These are phyloP conservation scores for Cisticola juncidis DNA, from an alignment of 2,113 vertebrate genomes.

Conservation along the genomic window DNA sequence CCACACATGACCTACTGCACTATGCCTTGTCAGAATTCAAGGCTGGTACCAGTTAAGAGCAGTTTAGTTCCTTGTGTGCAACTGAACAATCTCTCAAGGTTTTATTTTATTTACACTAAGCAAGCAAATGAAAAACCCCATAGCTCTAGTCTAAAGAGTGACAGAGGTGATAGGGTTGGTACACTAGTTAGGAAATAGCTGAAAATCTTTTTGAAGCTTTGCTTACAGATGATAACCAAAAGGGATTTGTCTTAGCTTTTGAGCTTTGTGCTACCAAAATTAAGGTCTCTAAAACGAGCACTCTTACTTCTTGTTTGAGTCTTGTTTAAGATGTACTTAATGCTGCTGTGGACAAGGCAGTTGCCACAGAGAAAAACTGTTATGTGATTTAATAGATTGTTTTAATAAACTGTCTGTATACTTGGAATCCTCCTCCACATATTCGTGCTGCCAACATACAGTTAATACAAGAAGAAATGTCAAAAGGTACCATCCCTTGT, in stretches of 20 bases:
- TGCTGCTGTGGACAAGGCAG: neutral
- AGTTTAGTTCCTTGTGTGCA: neutral
- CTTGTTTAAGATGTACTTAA: neutral
- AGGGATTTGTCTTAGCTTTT: neutral
- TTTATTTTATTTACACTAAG: neutral
- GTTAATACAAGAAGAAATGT: neutral
- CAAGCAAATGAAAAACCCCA: neutral
- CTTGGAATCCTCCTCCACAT: neutral
- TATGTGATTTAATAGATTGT: neutral
- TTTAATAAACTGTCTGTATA: neutral
- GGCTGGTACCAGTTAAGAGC: neutral
- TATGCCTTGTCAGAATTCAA: neutral
- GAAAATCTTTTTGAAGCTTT: neutral
- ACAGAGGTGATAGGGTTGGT: neutral
- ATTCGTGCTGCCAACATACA: neutral
- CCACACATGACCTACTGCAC: neutral
- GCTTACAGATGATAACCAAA: neutral
- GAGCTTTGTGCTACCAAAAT: neutral
- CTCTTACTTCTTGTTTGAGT: neutral
- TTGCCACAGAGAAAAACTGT: neutral
- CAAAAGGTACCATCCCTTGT: neutral
- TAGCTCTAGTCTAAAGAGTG: neutral
- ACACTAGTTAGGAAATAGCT: neutral
- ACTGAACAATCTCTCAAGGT: neutral
- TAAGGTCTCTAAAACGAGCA: neutral